Percentiles rank a stretch among this genome's conserved stretches.
phyloP scores from a whole-genome alignment of 2,797 vertebrate species.

The Neosalanx taihuensis region DNA sequence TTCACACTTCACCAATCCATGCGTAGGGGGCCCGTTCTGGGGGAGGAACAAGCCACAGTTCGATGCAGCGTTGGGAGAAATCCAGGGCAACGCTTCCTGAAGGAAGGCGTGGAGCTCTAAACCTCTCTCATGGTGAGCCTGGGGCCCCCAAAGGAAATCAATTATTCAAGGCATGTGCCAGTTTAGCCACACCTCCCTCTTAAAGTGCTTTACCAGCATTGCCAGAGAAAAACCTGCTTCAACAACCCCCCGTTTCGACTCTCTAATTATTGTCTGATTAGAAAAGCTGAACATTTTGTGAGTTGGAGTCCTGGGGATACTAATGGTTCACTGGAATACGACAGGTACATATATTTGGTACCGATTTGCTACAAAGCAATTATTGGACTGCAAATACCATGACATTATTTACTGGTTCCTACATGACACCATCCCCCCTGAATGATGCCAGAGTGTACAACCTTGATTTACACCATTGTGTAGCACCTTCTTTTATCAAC shows the following conservation, averaged over 20 bases:
- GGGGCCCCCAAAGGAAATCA: conserved; percentile 52
- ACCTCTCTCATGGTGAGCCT: conserved; percentile 48
- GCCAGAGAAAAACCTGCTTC: conserved; percentile 1
- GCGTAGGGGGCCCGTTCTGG: conserved; percentile 27
- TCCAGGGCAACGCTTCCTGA: conserved; percentile 54
- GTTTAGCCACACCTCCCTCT: conserved; percentile 48
- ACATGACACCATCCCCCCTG: not conserved
- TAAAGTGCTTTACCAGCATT: not conserved
- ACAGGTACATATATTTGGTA: not conserved
- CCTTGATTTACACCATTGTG: not conserved
- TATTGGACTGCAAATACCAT: not conserved
- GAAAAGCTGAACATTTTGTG: conserved; percentile 22
- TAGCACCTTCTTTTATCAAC: too few relatives aligned
- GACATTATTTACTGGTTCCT: not conserved
- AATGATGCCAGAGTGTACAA: not conserved
- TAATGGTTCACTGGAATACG: not conserved
- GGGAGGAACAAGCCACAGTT: conserved; percentile 25
- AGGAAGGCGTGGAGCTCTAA: conserved; percentile 54
- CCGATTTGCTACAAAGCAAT: not conserved
- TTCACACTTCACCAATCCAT: not conserved
- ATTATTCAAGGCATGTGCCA: conserved; percentile 63
- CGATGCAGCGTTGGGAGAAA: conserved; percentile 40
- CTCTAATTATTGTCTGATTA: conserved; percentile 6
- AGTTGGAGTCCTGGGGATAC: not conserved
- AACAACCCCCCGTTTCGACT: too few relatives aligned